These are phyloP conservation scores for Polietes domitor DNA, from an alignment of 2,888 invertebrate genomes.

Conservation along the genomic window DNA sequence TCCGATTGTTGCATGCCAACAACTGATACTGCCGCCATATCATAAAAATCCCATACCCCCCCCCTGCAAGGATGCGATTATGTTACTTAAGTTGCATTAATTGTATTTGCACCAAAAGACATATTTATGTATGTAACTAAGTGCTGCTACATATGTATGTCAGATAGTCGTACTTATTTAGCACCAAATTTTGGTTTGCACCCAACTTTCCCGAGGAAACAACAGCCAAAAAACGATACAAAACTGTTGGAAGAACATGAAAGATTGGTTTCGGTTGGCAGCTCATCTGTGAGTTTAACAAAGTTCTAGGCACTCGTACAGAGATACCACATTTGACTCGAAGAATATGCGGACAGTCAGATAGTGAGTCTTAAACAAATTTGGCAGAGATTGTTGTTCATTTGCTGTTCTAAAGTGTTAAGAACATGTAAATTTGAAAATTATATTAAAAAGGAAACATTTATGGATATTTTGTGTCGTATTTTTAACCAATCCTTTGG, in stretches of 20 bases:
- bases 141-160: too few relatives aligned
- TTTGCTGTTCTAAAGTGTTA: too few relatives aligned
- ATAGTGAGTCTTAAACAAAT: too few relatives aligned
- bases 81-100: conserved; percentile 59
- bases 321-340: too few relatives aligned
- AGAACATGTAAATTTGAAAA: too few relatives aligned
- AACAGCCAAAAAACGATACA: neutral
- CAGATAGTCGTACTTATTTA: conserved; percentile 45
- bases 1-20: conserved; percentile 65
- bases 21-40: conserved; percentile 48
- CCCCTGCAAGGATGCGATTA: conserved; percentile 59
- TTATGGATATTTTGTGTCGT: too few relatives aligned
- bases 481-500: too few relatives aligned
- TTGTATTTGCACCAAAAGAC: conserved; percentile 40
- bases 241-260: neutral
- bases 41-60: conserved; percentile 45
- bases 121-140: conserved; percentile 23
- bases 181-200: conserved; percentile 54
- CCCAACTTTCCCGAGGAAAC: conserved; percentile 38
- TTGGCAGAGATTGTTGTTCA: too few relatives aligned
- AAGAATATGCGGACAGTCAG: too few relatives aligned
- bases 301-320: neutral
- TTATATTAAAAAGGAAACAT: too few relatives aligned
- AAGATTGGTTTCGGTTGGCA: too few relatives aligned
- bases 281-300: neutral